phyloP scores from a whole-genome alignment of 2,113 vertebrate species.

The Ptilorrhoa leucosticta region DNA sequence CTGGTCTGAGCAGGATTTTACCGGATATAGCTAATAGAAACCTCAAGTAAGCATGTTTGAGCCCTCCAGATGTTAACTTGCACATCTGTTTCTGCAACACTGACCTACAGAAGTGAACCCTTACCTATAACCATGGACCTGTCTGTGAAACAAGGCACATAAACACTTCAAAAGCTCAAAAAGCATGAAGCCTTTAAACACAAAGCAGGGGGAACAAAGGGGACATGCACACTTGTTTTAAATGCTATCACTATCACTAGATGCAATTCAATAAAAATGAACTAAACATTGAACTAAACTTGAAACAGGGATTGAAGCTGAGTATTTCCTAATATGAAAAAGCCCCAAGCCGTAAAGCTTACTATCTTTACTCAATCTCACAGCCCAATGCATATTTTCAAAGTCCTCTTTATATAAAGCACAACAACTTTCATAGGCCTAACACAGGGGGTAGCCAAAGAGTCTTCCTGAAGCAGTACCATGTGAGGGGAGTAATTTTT shows the following conservation, averaged over 20 bases:
- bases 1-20: background rate
- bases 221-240: background rate
- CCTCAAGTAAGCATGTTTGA: background rate
- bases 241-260: background rate
- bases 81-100: background rate
- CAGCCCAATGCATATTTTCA: background rate
- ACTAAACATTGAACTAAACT: background rate
- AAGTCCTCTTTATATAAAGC: background rate
- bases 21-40: background rate
- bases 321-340: background rate
- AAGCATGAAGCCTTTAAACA: background rate
- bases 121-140: accelerated
- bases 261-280: background rate
- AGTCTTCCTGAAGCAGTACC: background rate
- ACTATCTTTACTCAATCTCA: background rate
- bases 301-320: background rate
- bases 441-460: background rate
- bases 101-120: background rate
- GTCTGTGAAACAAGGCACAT: background rate
- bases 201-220: accelerated
- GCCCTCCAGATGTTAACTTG: background rate
- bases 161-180: background rate
- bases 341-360: background rate
- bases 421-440: background rate
- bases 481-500: background rate